Evolutionary conservation across 2,888 invertebrate species (phyloP), one percentile per base, ranked within the genome.

Genomic region (Eupelmus urozonus): DNA sequence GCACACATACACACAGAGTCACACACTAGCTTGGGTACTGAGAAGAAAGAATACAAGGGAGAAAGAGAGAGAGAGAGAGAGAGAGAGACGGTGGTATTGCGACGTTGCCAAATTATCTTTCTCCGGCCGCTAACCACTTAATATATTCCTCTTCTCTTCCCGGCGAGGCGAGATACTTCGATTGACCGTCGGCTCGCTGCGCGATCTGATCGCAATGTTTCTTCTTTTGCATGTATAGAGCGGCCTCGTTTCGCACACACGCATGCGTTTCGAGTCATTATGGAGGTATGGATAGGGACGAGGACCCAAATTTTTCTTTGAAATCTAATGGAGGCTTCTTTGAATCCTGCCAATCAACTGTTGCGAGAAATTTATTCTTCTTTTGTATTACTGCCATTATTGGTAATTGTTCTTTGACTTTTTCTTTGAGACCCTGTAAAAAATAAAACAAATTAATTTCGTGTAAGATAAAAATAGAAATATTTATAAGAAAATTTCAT

Each of bases 101-200:
- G 85, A 83, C 85, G 89, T 89, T 89, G 88, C 87, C 88, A 88
- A 88, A 88, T 87, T 87, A 87, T 86, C 82, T 85, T 85, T 83
- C 82, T 80, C 83, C 40, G 34, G 49, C 69, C 42, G 42, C 60
- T 74, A 85, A 86, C 85, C 82, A 82, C 83, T 83, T 83, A 83
- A 85, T 85, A 76, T 69, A 83, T 81, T 81, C 79, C 78, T 78
- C 51, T 62, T 62, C 74, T 65, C n/a, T n/a, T n/a, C n/a, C 55
- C 67, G 73, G 65, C 29, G 82, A 82, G 82, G 79, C 80, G 81
- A n/a, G n/a, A 84, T 84, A 84, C 82, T 84, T 84, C 82, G 83
- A 83, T 84, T 81, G 82, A 82, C 69, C 78, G 76, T 82, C 80
- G n/a, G n/a, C n/a, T n/a, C n/a, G n/a, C n/a, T n/a, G n/a, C n/a